Percentiles rank a stretch among this genome's conserved stretches.
phyloP scores from a whole-genome alignment of 2,888 invertebrate genomes.

The Pemphredon lugubris region DNA sequence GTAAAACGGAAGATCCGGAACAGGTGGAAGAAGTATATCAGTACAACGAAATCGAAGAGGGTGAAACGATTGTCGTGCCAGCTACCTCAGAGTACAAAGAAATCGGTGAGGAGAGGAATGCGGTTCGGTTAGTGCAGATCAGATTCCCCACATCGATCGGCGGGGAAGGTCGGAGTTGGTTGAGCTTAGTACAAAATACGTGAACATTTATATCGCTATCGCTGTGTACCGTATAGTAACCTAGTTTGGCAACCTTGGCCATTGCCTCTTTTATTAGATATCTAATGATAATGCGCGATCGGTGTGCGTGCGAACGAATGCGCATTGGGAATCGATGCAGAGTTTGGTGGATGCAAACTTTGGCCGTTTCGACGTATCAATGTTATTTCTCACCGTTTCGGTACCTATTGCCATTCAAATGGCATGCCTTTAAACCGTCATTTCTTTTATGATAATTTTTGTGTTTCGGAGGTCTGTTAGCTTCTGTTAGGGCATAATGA shows the following conservation, averaged over 20 bases:
- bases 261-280: conserved; percentile 17
- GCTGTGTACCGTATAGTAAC: conserved; percentile 16
- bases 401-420: no score
- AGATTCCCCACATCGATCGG: conserved; percentile 72
- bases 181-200: conserved; percentile 77
- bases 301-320: no score
- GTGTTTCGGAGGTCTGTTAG: no score
- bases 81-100: conserved; percentile 73
- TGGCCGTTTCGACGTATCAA: no score
- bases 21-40: conserved; percentile 74
- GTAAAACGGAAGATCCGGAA: conserved; percentile 71
- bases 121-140: conserved; percentile 77
- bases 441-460: no score
- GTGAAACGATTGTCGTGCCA: conserved; percentile 76
- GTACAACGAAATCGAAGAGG: conserved; percentile 71
- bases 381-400: no score
- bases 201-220: conserved; percentile 44
- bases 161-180: conserved; percentile 74
- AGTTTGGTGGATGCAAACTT: no score
- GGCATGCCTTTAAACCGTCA: no score
- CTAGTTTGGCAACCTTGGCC: conserved; percentile 5
- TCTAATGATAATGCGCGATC: conserved; percentile 11
- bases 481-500: no score
- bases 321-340: no score
- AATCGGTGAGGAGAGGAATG: conserved; percentile 71